These are phyloP conservation scores for Listrodromus nycthemerus DNA, from an alignment of 2,888 invertebrate genomes.

Conservation along the genomic window DNA sequence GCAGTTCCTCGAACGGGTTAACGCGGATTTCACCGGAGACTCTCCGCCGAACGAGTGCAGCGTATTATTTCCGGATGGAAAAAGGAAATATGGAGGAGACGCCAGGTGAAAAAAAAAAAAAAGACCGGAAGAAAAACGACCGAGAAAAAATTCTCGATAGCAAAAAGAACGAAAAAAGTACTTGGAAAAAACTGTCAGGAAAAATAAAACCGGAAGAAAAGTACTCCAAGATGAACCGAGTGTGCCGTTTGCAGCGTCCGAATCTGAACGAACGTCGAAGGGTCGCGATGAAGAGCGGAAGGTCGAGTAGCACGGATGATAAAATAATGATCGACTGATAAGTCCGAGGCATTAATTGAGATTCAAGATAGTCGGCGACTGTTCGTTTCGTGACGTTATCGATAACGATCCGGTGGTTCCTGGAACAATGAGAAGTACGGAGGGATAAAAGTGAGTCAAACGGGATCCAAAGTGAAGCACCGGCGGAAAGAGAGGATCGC, in stretches of 20 bases:
- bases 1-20: conserved; percentile 45
- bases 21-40: conserved; percentile 15
- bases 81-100: conserved; percentile 1
- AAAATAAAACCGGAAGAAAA: no score
- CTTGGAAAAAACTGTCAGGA: no score
- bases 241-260: no score
- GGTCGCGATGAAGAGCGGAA: background rate
- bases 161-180: no score
- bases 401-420: conserved; percentile 77
- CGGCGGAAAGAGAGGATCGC: conserved; percentile 38
- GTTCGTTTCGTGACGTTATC: conserved; percentile 56
- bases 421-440: conserved; percentile 74
- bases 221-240: no score
- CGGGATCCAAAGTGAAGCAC: conserved; percentile 34
- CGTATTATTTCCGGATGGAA: conserved; percentile 12
- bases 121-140: no score
- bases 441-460: conserved; percentile 22
- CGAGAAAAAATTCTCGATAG: no score
- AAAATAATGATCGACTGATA: conserved; percentile 79
- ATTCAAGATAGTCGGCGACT: conserved; percentile 79
- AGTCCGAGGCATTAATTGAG: conserved; percentile 81
- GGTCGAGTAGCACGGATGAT: conserved; percentile 76
- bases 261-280: background rate
- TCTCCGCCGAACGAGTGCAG: background rate
- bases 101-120: background rate